phyloP scores from a whole-genome alignment of 2,797 vertebrate genomes.

The Arremon aurantiirostris region DNA sequence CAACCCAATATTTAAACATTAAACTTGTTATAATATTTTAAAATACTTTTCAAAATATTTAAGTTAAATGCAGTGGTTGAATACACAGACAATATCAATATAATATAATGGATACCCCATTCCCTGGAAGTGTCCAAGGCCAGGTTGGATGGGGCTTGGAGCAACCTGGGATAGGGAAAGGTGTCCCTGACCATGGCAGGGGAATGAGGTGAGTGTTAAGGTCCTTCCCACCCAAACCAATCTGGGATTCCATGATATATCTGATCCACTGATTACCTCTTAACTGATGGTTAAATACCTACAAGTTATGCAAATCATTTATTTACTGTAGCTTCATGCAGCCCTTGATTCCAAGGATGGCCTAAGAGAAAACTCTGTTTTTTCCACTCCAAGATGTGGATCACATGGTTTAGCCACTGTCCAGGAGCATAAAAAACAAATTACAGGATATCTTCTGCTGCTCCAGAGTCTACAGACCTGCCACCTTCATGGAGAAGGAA shows the following conservation, averaged over 20 bases:
- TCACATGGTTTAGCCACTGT: neutral
- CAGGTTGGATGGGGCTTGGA: neutral
- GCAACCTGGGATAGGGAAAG: neutral
- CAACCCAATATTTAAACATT: neutral
- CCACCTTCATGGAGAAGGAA: neutral
- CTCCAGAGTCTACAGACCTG: neutral
- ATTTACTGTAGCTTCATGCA: accelerated
- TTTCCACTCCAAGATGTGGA: neutral
- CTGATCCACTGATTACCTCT: neutral
- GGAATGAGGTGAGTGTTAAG: neutral
- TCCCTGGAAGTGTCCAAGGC: neutral
- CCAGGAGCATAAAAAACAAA: neutral
- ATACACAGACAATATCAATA: neutral
- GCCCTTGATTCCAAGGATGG: neutral
- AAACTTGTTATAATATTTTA: neutral
- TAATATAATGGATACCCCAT: neutral
- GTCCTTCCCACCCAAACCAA: neutral
- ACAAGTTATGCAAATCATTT: accelerated
- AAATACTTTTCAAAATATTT: neutral
- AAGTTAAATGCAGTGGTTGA: neutral
- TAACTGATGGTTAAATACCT: neutral
- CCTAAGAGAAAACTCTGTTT: neutral
- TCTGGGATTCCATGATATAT: neutral
- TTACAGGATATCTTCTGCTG: neutral
- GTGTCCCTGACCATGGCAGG: neutral